These are phyloP conservation scores for Saccopteryx leptura DNA, from an alignment of 2,113 vertebrate genomes.

Conservation along the genomic window DNA sequence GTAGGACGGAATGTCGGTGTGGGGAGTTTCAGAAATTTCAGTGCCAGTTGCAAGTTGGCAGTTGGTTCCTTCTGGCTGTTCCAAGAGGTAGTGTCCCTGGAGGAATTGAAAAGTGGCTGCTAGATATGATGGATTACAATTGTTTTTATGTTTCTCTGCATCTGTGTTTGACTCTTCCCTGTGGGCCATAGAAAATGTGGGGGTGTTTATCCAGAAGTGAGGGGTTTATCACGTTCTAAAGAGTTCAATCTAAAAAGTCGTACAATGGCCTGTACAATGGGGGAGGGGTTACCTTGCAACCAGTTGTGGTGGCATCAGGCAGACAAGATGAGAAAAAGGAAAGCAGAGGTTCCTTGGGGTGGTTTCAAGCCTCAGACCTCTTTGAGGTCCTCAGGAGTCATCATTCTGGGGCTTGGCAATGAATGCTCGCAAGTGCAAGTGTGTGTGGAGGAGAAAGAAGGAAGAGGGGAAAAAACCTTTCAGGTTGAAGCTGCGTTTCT, in stretches of 20 bases:
- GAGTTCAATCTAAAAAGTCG: not conserved
- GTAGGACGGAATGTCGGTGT: not conserved
- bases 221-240: not conserved
- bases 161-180: slow-evolving; percentile 38
- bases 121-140: not conserved
- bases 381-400: not conserved
- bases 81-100: slow-evolving; percentile 61
- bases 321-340: not conserved
- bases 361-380: not conserved
- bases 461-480: not conserved
- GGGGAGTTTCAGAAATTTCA: slow-evolving; percentile 51
- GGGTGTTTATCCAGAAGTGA: not conserved
- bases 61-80: slow-evolving; percentile 73
- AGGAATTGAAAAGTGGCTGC: not conserved
- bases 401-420: not conserved
- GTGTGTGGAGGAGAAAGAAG: not conserved
- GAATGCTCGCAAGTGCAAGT: no score
- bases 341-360: not conserved
- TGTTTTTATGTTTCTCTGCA: not conserved
- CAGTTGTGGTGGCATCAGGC: not conserved
- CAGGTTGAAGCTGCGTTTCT: not conserved
- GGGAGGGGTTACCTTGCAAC: not conserved
- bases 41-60: slow-evolving; percentile 68
- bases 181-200: not conserved
- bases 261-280: not conserved